A percentile compares a stretch with the other conserved stretches of the same genome.
These are phyloP conservation scores for Centropus bengalensis DNA, from an alignment of 2,113 vertebrate species.

Conservation along the genomic window DNA sequence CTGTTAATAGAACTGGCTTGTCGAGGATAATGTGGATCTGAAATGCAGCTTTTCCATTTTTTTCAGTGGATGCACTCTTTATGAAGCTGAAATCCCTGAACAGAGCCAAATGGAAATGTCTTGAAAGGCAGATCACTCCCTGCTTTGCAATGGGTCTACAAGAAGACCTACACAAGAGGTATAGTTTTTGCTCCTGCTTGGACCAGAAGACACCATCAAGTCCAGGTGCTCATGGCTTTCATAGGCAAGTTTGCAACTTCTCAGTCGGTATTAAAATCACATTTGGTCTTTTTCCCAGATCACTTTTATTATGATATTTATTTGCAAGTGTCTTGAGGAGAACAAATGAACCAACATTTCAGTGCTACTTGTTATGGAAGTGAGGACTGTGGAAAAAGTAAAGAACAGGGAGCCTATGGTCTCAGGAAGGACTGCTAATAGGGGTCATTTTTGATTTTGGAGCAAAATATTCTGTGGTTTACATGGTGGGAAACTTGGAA, in stretches of 20 bases:
- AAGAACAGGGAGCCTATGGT: neutral
- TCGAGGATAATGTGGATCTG: neutral
- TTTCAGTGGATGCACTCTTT: neutral
- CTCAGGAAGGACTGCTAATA: neutral
- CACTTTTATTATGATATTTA: neutral
- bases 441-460: neutral
- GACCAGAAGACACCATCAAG: neutral
- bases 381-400: neutral
- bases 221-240: neutral
- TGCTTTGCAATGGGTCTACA: neutral
- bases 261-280: neutral
- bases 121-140: neutral
- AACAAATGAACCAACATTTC: neutral
- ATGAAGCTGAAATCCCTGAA: neutral
- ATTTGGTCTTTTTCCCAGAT: neutral
- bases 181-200: neutral
- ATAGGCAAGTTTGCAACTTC: neutral
- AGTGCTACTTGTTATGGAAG: neutral
- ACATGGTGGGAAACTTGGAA: neutral
- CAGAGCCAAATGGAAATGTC: neutral
- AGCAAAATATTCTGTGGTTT: neutral
- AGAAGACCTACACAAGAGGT: neutral
- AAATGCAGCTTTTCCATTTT: neutral
- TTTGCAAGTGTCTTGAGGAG: neutral
- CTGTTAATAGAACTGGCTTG: neutral